These are phyloP conservation scores for Geopemphigus sp. DNA, from an alignment of 1,140 invertebrate species.

Conservation along the genomic window DNA sequence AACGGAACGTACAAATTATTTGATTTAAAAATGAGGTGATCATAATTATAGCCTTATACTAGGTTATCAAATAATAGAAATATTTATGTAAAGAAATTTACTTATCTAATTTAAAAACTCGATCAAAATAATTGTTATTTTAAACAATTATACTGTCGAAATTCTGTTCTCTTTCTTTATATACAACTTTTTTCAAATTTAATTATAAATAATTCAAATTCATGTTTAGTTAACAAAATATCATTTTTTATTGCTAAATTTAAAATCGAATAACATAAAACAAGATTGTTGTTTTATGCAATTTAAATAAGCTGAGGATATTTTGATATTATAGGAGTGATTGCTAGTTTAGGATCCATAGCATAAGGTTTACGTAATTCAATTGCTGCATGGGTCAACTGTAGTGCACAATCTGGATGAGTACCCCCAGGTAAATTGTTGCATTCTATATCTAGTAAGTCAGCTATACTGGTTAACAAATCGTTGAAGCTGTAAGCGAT, in stretches of 20 bases:
- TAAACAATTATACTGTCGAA: too few species aligned
- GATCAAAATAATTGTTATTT: too few species aligned
- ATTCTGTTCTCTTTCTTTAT: too few species aligned
- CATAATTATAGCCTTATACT: background rate
- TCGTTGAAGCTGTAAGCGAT: constrained; percentile 85
- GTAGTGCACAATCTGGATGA: constrained; percentile 83
- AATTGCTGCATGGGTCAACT: constrained; percentile 83
- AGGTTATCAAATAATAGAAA: background rate
- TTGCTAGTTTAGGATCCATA: constrained; percentile 64
- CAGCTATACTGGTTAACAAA: constrained; percentile 71
- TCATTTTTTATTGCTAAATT: background rate
- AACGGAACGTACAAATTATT: background rate
- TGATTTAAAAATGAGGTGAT: background rate
- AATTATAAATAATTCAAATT: background rate
- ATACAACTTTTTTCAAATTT: too few species aligned
- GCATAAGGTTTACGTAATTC: constrained; percentile 66
- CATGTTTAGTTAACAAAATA: background rate
- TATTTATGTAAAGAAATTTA: background rate
- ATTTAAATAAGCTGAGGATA: constrained; percentile 26
- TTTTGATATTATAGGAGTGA: constrained; percentile 64
- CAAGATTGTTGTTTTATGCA: background rate
- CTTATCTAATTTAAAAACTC: too few species aligned
- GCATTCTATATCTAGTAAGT: constrained; percentile 86
- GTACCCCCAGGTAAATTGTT: constrained; percentile 72
- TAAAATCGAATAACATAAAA: background rate